Evolutionary conservation across 2,113 vertebrate genomes (phyloP), one percentile per base, ranked within the genome.

Genomic region (Riparia riparia): DNA sequence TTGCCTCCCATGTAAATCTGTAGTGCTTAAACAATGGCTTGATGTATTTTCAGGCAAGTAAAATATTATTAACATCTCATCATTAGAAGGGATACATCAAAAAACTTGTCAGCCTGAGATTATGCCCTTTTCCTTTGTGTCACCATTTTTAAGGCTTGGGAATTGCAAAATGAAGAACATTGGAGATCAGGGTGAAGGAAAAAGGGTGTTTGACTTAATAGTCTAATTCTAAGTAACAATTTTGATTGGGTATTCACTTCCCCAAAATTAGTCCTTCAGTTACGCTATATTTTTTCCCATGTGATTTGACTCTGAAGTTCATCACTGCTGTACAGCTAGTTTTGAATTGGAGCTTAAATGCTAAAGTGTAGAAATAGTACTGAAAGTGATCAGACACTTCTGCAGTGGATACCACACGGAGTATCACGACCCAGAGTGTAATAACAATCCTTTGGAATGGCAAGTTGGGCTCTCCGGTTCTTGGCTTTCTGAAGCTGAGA

Each of bases 391-490:
- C 57, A 57, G 86, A 70, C 42, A 17, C 39, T 66, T 57, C 2
- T 45, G 19, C 34, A 45, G 17, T 29, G 61, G 44, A 5, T 61
- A 14, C 22, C 9, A 17, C 37, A 31, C 9, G 21, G 24, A 60
- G 24, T 53, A 29, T 60, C 10, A 7, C 19, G 44, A 24, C 73
- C 28, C n/a, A 24, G 9, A 12, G 39, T 73, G 51, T 60, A 66
- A 22, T 50, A 57, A 10, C 31, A 70, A 2, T 61, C 32, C 56
- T 74, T 86, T 42, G 29, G 42, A 66, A 44, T 19, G 39, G 31
- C 0, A 0, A 34, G 45, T n/a, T 0, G 2, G 28, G 57, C 10
- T 90, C 19, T 86, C 13, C 0, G 4, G 2, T 39, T 85, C 28
- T 29, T 56, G 2, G 5, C 39, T 81, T 61, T 57, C 50, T 6